Evolutionary conservation across 2,888 invertebrate genomes (phyloP).

Genomic region (Ceriagrion tenellum): DNA sequence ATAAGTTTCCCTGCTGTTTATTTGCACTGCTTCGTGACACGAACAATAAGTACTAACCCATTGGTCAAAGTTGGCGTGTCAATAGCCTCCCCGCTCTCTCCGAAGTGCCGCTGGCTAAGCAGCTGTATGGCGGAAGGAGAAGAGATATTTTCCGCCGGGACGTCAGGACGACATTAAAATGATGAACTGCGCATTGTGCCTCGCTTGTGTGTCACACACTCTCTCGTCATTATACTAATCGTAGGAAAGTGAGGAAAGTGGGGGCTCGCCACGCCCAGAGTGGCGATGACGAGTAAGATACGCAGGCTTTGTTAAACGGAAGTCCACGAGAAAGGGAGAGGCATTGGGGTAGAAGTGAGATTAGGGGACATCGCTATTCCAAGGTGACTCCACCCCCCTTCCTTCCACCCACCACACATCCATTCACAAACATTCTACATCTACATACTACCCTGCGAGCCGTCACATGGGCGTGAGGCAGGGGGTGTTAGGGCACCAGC

Average conservation of each 20-base stretch:
- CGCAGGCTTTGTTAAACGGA: neutral
- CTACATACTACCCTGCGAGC: too few species aligned
- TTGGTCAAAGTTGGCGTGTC: neutral
- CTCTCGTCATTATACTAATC: constrained; percentile 6
- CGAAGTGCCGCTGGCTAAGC: neutral
- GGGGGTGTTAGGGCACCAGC: too few species aligned
- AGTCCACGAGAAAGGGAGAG: neutral
- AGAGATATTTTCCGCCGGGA: neutral
- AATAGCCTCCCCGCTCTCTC: neutral
- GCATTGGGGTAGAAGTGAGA: neutral
- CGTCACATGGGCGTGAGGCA: too few species aligned
- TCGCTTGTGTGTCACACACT: neutral
- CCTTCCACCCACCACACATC: neutral
- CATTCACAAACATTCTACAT: too few species aligned
- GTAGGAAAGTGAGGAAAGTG: neutral
- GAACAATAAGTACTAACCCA: neutral
- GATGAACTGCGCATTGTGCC: neutral
- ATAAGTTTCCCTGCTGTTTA: neutral
- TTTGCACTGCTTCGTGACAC: neutral
- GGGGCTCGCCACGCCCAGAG: neutral
- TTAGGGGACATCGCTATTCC: neutral
- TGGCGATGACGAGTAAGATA: neutral
- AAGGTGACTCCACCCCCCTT: neutral
- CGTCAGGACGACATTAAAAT: constrained; percentile 10
- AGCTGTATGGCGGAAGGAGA: neutral